Evolutionary conservation across 2,113 vertebrate genomes (phyloP), one percentile per base, ranked within the genome.

Genomic region (Myocastor coypus): DNA sequence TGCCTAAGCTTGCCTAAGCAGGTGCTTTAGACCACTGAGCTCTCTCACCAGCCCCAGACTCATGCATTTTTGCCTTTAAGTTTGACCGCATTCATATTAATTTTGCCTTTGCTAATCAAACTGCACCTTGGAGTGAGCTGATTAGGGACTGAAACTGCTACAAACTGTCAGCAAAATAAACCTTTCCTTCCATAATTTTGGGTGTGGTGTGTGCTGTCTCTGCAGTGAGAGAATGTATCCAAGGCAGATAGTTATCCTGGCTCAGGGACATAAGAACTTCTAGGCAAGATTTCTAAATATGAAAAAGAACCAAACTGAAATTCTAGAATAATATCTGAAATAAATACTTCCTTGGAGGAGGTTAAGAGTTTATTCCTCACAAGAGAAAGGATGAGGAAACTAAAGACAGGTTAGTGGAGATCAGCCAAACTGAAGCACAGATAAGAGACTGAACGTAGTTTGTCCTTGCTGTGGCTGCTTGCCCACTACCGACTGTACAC

Each of bases 201-300:
- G 17, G 66, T n/a, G 32, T 34, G 14, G 66, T 17, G 32, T 68
- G 32, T 68, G 34, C 32, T 68, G 66, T 17, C 14, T 68, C 66
- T 17, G 66, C 16, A 34, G 7, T 34, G 32, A 68, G 32, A 68
- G 32, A 68, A 34, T 34, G 66, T 68, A 68, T 34, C 14, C 34
- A 68, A 68, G 30, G 61, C 61, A 26, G 16, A 71, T 63, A 1
- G 19, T 19, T 81, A 16, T 77, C 85, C 61, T 75, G 57, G 37
- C 32, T 71, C 42, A 91, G 16, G 83, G 20, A 69, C 6, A 91
- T 71, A 66, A 95, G 61, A 64, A 86, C 87, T 87, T 82, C 93
- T 69, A 78, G 34, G 42, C 22, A 77, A 91, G 63, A 94, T n/a
- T 80, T 86, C 40, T 32, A 87, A 96, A 42, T 64, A 14, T 80